phyloP scores from a whole-genome alignment of 1,140 invertebrate genomes.

The Prorops nasuta region DNA sequence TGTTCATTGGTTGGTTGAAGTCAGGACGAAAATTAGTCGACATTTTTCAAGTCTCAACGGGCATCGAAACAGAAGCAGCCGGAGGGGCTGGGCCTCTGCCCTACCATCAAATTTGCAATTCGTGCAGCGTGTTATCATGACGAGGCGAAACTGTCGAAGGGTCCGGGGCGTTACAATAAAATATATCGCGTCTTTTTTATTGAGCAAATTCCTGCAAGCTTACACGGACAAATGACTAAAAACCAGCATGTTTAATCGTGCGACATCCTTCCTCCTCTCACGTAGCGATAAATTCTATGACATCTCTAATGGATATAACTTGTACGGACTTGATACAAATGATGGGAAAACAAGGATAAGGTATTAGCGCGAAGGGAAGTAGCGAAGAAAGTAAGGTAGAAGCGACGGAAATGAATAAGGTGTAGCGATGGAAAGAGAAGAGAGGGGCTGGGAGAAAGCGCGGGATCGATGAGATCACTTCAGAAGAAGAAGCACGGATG shows the following conservation, averaged over 20 bases:
- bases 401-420: conserved; percentile 18
- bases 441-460: conserved; percentile 7
- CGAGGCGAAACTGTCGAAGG: not conserved
- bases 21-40: conserved; percentile 23
- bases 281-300: not conserved
- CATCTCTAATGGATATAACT: not conserved
- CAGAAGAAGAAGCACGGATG: not conserved
- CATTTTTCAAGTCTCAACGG: conserved; percentile 27
- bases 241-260: not conserved
- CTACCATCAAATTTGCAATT: conserved; percentile 8
- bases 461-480: conserved; percentile 15
- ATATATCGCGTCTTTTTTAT: too few relatives aligned
- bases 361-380: not conserved
- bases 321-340: too few relatives aligned
- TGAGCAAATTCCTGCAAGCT: too few relatives aligned
- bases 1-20: conserved; percentile 19
- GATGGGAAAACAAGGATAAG: conserved; percentile 2
- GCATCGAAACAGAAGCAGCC: conserved; percentile 11
- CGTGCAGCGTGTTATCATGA: too few relatives aligned
- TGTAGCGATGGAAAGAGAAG: conserved; percentile 1
- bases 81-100: not conserved
- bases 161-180: not conserved
- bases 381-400: conserved; percentile 4
- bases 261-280: conserved; percentile 1
- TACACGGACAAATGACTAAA: not conserved